These are phyloP conservation scores for Clarias gariepinus DNA, from an alignment of 2,113 vertebrate species.

Conservation along the genomic window DNA sequence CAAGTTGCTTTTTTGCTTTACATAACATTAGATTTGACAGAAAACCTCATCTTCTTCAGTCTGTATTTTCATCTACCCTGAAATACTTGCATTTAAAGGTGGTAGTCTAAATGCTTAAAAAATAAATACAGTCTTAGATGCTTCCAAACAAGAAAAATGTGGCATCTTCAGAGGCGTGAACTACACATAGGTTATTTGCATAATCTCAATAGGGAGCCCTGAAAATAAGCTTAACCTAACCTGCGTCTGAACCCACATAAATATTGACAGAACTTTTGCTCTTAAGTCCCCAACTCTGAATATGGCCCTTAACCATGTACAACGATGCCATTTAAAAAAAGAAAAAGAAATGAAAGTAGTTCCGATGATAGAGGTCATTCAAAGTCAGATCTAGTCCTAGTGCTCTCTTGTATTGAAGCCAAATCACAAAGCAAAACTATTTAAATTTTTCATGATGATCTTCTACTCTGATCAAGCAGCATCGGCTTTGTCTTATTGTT, in stretches of 20 bases:
- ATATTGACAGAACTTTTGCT: not conserved
- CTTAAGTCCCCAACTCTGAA: not conserved
- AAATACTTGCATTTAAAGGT: not conserved
- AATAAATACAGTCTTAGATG: not conserved
- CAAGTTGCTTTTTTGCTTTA: not conserved
- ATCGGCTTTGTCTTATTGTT: slow-evolving; percentile 24
- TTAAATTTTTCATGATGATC: slow-evolving; percentile 37
- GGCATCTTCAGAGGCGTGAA: not conserved
- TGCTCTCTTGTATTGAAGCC: not conserved
- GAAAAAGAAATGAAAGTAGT: not conserved
- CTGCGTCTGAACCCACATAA: not conserved
- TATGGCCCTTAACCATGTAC: not conserved
- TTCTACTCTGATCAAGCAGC: not conserved
- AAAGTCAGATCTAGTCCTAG: slow-evolving; percentile 54
- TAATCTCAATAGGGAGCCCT: not conserved
- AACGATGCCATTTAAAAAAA: not conserved
- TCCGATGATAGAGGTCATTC: slow-evolving; percentile 52
- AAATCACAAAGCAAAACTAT: slow-evolving; percentile 21
- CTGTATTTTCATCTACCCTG: not conserved
- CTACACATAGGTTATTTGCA: not conserved
- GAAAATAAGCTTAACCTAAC: not conserved
- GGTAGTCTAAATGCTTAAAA: not conserved
- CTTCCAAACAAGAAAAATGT: not conserved
- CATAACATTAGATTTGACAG: not conserved
- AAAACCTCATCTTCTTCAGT: not conserved